Base-by-base conservation (phyloP, 2,797 vertebrate species). In the Sphenodon punctatus region DNA sequence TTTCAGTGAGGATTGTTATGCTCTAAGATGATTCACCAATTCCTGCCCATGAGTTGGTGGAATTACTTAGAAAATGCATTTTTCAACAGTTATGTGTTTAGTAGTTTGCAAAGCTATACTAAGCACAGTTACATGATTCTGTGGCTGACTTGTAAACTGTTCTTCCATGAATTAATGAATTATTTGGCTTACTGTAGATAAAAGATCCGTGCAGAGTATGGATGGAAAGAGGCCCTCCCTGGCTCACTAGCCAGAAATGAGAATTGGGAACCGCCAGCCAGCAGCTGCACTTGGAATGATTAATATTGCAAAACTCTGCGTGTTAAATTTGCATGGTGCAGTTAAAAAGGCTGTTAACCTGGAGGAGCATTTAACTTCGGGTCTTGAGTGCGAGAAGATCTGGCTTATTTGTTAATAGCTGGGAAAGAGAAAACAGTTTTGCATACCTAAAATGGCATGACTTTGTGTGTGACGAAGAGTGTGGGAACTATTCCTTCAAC, bases 291-390 rank as follows among this genome's bases (percentile, higher is more conserved):
- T 61, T 63, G 59, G 38, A 59, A 5, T 25, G 66, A 84, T 87
- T 76, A 93, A 91, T 91, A 82, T 59, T 78, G 76, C 78, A 91
- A 72, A 89, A 64, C 84, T 60, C 5, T 76, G 70, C 60, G 51
- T 84, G 51, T 92, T 92, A 88, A 93, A 84, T 67, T 63, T 91
- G 90, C 43, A 87, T 91, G 64, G 43, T 79, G 63, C 89, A 89
- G 92, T 87, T n/a, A n/a, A 82, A 71, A 59, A 60, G 51, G 59
- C 61, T 75, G 25, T 85, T 75, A 43, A n/a, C 70, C 85, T 88
- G 83, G 27, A 12, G 30, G 80, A 7, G 2, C 8, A 19, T 36
- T 17, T 46, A 42, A 48, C 6, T 38, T 25, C 32, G 64, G 39
- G 5, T 34, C 80, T 60, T 14, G 49, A 77, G 6, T 43, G 61